A percentile compares a stretch with the other conserved stretches of the same genome.
phyloP scores from a whole-genome alignment of 2,888 invertebrate genomes.

The Zonitis immaculata region DNA sequence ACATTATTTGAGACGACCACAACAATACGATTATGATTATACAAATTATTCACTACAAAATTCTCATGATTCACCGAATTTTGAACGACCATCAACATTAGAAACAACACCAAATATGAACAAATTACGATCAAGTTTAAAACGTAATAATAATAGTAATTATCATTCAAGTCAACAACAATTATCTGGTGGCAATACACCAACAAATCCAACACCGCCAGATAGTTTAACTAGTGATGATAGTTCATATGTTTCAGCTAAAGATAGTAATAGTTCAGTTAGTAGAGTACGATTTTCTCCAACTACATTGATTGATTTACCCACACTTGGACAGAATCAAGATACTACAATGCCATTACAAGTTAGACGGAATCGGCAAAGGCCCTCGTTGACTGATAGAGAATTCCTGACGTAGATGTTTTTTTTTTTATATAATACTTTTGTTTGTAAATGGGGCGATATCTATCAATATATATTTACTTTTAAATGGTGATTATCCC shows the following conservation, averaged over 20 bases:
- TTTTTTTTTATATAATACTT: constrained; percentile 1
- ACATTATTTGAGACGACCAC: constrained; percentile 49
- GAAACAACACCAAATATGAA: constrained; percentile 57
- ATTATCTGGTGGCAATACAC: constrained; percentile 63
- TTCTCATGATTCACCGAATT: constrained; percentile 49
- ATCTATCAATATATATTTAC: too few species aligned
- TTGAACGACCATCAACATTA: constrained; percentile 59
- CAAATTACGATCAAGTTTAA: constrained; percentile 73
- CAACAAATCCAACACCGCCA: constrained; percentile 80
- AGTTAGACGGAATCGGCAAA: constrained; percentile 48
- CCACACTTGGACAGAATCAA: constrained; percentile 52
- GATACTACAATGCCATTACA: constrained; percentile 54
- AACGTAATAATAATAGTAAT: constrained; percentile 69
- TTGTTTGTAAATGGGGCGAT: not conserved
- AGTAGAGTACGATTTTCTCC: constrained; percentile 76
- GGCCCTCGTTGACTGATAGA: constrained; percentile 53
- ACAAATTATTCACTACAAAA: constrained; percentile 47
- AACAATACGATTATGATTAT: constrained; percentile 43
- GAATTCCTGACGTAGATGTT: constrained; percentile 53
- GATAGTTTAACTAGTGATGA: constrained; percentile 83
- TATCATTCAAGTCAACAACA: constrained; percentile 45
- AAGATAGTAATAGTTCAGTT: constrained; percentile 69
- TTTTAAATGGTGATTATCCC: too few species aligned
- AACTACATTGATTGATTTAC: constrained; percentile 62
- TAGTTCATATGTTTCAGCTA: constrained; percentile 82